Evolutionary conservation across 2,113 vertebrate genomes (phyloP).

Genomic region (Xenopus borealis): DNA sequence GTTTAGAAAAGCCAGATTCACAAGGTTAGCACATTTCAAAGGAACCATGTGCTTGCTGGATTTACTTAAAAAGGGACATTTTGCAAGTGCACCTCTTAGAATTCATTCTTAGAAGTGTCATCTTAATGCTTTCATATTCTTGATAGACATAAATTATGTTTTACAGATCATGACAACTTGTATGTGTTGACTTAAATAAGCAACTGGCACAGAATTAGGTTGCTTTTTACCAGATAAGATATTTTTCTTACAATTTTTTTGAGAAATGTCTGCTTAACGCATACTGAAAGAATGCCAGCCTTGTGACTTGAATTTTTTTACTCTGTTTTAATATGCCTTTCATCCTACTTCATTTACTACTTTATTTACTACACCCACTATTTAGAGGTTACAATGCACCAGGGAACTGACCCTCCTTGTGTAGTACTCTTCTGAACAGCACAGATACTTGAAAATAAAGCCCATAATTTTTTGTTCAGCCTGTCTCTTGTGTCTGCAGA

Average conservation of each 20-base stretch:
- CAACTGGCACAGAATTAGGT: no score
- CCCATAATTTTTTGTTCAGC: slow-evolving; percentile 44
- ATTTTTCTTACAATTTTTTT: slow-evolving; percentile 10
- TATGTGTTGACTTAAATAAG: slow-evolving; percentile 5
- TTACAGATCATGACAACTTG: neutral
- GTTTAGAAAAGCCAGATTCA: slow-evolving; percentile 4
- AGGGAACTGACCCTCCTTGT: slow-evolving; percentile 8
- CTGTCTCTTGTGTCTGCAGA: neutral
- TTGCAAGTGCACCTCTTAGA: neutral
- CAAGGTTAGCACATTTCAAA: slow-evolving; percentile 45
- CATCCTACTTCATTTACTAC: slow-evolving; percentile 27
- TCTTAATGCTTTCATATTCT: neutral
- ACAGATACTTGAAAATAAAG: slow-evolving; percentile 52
- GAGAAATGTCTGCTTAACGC: slow-evolving; percentile 2
- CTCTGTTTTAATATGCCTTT: slow-evolving; percentile 37
- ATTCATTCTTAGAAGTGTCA: neutral
- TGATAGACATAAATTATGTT: slow-evolving; percentile 5
- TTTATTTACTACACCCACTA: slow-evolving; percentile 34
- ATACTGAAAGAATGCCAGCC: slow-evolving; percentile 14
- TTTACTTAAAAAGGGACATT: neutral
- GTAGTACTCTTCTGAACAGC: slow-evolving; percentile 16
- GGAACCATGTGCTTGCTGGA: neutral
- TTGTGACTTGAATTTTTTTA: neutral
- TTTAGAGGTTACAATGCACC: slow-evolving; percentile 35
- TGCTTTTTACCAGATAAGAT: no score